Evolutionary conservation across 2,113 vertebrate genomes (phyloP), one percentile per base, ranked within the genome.

Genomic region (Paracanthobrama guichenoti): DNA sequence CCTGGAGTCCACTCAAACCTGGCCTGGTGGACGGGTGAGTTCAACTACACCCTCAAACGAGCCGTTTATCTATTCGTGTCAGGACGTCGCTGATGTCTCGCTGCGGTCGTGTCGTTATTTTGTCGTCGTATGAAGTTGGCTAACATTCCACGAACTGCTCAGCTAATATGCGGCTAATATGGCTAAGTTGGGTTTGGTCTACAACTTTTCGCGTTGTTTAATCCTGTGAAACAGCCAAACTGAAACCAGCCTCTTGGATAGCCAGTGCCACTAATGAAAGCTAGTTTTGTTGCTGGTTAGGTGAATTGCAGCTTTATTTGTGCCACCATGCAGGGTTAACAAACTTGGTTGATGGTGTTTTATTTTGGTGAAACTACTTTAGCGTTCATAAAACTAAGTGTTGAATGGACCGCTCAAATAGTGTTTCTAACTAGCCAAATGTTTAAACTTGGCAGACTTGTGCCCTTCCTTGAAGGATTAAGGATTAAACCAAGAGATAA

Each of bases 21-120:
- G 87, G 83, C 72, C 85, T 84, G 60, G 44, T 64, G 86, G 87
- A 87, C 77, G 53, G 92, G 93, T 92, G 35, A 81, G 59, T 78
- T 84, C 67, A 31, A 42, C 72, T 66, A 46, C 73, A 74, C 8
- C 50, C 80, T 85, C 85, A 86, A 86, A 39, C 4, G 64, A 64
- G 42, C 13, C 80, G 79, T 81, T 81, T 81, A 81, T 86, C 50
- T 42, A 28, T 26, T 69, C 6, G 57, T 50, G 42, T 44, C 80
- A 82, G 64, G 62, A 42, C 48, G 10, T 10, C 4, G 14, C 28
- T 18, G 79, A 53, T 62, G 18, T 44, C 46, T 55, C 73, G 35
- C 28, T 11, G 57, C 59, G 60, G 84, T 60, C 59, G 57, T 48
- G 46, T 10, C 69, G 74, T 66, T 87, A 48, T 50, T 67, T 87